Evolutionary conservation across 2,797 vertebrate species (phyloP), one percentile per base, ranked within the genome.

Genomic region (Cetoscarus ocellatus): DNA sequence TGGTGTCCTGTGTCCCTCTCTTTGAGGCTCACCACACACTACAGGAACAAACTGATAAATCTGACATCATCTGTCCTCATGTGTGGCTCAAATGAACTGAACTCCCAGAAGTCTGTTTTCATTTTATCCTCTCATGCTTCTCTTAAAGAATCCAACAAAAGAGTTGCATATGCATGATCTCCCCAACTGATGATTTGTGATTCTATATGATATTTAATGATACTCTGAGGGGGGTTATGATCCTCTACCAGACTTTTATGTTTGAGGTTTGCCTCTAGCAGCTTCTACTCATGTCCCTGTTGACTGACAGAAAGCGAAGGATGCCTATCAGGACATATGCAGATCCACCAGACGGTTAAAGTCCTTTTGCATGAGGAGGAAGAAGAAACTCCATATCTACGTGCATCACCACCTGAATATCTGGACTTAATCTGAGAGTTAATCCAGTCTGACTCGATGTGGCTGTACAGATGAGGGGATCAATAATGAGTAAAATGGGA

Each of bases 401-500:
- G n/a, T 74, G 43, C 77, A 63, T 11, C 47, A 70, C 35, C 47
- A 38, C 47, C 48, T 15, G 5, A 10, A 8, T 10, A 49, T 51
- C 19, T 43, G 10, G 63, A 65, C 49, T 68, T 51, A 52, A 77
- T 83, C 65, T 64, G 52, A 73, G 9, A 50, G 68, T n/a, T 84
- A 75, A 80, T 87, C 72, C 63, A 50, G 67, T 84, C 70, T 55
- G 61, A 84, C 74, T 75, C 3, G n/a, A 72, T 55, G 61, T 52
- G 13, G 27, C 60, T 17, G n/a, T 40, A 47, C 56, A 11, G 19
- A 64, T 60, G 57, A 64, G 62, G 57, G 27, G 65, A 87, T 89
- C 82, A 76, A 88, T 86, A 72, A 18, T 11, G 54, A 42, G 38
- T 60, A 48, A 72, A 73, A 74, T 59, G 10, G 67, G 59, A 54